These are phyloP conservation scores for Mirounga angustirostris DNA, from an alignment of 2,113 vertebrate genomes.

Conservation along the genomic window DNA sequence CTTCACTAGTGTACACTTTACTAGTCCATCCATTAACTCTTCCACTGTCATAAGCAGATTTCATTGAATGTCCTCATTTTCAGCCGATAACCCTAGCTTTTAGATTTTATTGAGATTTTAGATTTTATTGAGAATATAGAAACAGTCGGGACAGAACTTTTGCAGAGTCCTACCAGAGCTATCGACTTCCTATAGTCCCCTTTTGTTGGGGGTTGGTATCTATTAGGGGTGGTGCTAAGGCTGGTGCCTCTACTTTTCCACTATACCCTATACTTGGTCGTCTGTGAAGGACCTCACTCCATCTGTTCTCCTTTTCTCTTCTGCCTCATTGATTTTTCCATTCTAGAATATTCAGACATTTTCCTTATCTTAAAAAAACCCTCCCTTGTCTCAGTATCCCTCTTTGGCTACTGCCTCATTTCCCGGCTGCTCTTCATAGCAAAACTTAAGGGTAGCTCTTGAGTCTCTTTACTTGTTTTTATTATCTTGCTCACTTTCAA, in stretches of 20 bases:
- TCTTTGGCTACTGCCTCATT: neutral
- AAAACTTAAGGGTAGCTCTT: constrained; percentile 21
- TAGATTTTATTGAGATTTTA: neutral
- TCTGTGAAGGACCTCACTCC: neutral
- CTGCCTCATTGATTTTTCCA: neutral
- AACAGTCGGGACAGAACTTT: neutral
- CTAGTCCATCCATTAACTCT: neutral
- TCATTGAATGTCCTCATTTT: constrained; percentile 3
- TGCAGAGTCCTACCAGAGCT: neutral
- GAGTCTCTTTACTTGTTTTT: neutral
- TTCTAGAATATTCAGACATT: neutral
- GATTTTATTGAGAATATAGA: constrained; percentile 28
- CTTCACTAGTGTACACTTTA: neutral
- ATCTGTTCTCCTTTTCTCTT: neutral
- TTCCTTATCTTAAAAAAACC: neutral
- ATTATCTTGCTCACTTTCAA: neutral
- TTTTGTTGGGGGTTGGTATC: neutral
- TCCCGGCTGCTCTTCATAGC: neutral
- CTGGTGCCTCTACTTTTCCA: neutral
- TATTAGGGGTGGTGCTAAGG: neutral
- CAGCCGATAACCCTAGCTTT: neutral
- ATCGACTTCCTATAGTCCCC: neutral
- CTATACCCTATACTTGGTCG: neutral
- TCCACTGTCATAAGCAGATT: neutral
- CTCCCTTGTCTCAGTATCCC: neutral